A percentile compares a stretch with the other conserved stretches of the same genome.
These are phyloP conservation scores for Porites evermanni DNA, from an alignment of 92 coral and sea anemone genomes.

Conservation along the genomic window DNA sequence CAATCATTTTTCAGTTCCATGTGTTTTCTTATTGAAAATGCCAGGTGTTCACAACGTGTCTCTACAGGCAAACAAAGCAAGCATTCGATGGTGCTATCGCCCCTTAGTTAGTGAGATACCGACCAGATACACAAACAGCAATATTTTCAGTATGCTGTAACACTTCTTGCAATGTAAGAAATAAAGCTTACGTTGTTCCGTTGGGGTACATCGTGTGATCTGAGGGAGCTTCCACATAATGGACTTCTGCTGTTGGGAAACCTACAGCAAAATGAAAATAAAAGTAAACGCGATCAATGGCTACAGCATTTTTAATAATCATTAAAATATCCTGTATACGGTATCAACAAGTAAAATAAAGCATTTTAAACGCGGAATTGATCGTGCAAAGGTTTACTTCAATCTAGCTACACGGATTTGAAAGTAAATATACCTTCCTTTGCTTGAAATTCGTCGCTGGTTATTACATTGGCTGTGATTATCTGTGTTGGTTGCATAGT, in stretches of 20 bases:
- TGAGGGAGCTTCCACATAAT: constrained; percentile 85
- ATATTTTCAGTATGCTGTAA: too few species aligned
- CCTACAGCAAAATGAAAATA: constrained; percentile 66
- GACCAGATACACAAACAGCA: too few species aligned
- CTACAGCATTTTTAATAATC: not conserved
- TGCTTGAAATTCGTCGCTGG: constrained; percentile 83
- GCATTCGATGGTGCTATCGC: not conserved
- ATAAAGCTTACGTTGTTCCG: constrained; percentile 89
- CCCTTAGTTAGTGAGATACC: too few species aligned
- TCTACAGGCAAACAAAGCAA: constrained; percentile 63
- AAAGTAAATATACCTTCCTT: constrained; percentile 80
- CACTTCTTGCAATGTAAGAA: not conserved
- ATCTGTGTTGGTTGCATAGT: constrained; percentile 76
- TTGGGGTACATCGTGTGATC: constrained; percentile 92
- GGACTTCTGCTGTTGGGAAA: constrained; percentile 92
- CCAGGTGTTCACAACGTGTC: constrained; percentile 96
- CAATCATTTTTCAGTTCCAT: constrained; percentile 60
- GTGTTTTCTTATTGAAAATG: constrained; percentile 53
- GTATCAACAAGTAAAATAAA: not conserved
- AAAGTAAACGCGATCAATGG: not conserved
- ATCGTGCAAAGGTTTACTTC: constrained; percentile 7
- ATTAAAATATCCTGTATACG: not conserved
- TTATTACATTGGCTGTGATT: constrained; percentile 82
- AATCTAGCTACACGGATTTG: not conserved
- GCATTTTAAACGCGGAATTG: constrained; percentile 33